Percentiles rank a stretch among this genome's conserved stretches.
phyloP scores from a whole-genome alignment of 2,113 vertebrate species.

The Machaerirhynchus nigripectus region DNA sequence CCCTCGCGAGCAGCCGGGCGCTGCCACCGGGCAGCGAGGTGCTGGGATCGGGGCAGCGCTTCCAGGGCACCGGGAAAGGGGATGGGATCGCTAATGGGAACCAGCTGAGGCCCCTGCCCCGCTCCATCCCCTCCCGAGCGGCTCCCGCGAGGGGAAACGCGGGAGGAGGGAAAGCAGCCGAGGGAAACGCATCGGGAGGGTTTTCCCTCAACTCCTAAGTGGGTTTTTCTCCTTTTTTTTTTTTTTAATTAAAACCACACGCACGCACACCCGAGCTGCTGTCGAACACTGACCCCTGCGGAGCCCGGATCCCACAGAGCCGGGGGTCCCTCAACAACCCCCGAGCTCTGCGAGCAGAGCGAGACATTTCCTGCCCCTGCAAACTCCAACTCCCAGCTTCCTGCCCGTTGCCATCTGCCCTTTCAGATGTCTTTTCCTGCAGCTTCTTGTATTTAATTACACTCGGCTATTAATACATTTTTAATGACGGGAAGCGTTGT shows the following conservation, averaged over 20 bases:
- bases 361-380: constrained; percentile 33
- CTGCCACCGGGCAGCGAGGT: not conserved
- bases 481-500: constrained; percentile 22
- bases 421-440: constrained; percentile 40
- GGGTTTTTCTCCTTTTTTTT: not conserved
- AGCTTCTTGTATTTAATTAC: constrained; percentile 58
- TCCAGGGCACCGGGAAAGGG: not conserved
- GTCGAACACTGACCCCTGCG: not conserved
- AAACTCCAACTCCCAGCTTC: not conserved
- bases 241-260: not conserved
- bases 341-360: not conserved
- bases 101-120: not conserved
- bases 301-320: not conserved
- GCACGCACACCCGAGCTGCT: not conserved
- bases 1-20: not conserved
- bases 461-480: constrained; percentile 56
- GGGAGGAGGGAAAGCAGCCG: not conserved
- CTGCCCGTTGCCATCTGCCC: constrained; percentile 38
- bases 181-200: not conserved
- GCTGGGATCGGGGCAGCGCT: not conserved
- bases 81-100: not conserved
- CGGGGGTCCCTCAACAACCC: not conserved
- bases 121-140: not conserved
- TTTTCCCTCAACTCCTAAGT: not conserved
- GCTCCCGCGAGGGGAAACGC: not conserved